Evolutionary conservation across 2,888 invertebrate genomes (phyloP).

Genomic region (Belgica antarctica): DNA sequence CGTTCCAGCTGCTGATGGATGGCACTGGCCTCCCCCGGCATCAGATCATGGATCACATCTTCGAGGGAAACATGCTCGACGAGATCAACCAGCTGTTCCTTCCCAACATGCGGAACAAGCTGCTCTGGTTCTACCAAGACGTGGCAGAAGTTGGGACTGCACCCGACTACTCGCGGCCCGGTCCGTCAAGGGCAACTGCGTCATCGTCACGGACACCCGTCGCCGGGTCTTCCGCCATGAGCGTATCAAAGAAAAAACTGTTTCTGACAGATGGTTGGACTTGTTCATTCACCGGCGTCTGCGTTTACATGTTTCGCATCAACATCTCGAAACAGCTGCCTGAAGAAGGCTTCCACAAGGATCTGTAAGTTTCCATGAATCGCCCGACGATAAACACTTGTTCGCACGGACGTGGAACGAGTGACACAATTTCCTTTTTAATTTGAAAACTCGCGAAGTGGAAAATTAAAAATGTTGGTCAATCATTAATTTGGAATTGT

Average conservation of each 20-base stretch:
- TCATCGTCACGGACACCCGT: constrained; percentile 55
- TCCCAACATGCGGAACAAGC: constrained; percentile 79
- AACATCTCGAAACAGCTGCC: constrained; percentile 81
- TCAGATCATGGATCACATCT: constrained; percentile 87
- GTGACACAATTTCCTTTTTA: too few relatives aligned
- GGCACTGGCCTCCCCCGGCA: constrained; percentile 76
- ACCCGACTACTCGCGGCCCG: constrained; percentile 56
- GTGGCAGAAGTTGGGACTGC: constrained; percentile 66
- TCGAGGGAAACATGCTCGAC: constrained; percentile 87
- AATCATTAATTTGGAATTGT: too few relatives aligned
- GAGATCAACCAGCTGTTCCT: constrained; percentile 84
- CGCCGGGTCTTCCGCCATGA: constrained; percentile 46
- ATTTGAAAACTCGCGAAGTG: constrained; percentile 8
- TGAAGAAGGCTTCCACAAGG: constrained; percentile 91
- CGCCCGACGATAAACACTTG: too few relatives aligned
- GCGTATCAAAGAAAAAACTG: constrained; percentile 66
- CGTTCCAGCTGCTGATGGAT: constrained; percentile 83
- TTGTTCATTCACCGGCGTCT: constrained; percentile 74
- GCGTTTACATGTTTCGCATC: constrained; percentile 82
- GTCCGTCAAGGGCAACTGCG: constrained; percentile 56
- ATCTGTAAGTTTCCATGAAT: constrained; percentile 63
- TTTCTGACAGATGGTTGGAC: constrained; percentile 85
- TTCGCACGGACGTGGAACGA: too few relatives aligned
- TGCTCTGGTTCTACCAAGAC: constrained; percentile 88
- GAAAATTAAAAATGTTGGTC: constrained; percentile 24